Evolutionary conservation across 2,113 vertebrate genomes (phyloP), one percentile per base, ranked within the genome.

Genomic region (Neogale vison): DNA sequence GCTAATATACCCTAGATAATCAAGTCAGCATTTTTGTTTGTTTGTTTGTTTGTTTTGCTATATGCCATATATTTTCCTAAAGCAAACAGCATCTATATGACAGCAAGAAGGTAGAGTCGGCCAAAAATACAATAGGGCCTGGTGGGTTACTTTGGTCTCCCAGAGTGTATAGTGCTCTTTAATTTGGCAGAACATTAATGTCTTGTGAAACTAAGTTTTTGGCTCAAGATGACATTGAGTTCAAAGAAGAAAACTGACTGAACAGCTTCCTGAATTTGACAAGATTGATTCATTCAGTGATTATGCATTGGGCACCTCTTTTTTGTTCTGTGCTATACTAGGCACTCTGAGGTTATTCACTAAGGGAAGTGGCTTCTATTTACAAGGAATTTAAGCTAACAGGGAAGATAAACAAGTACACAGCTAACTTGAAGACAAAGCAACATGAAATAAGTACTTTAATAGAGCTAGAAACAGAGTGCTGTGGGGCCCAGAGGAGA

Each of bases 211-310:
- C 31, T 84, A 57, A 34, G 14, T 26, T 84, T 93, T 90, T 3
- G 0, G n/a, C 55, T 95, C 11, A 71, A 10, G 29, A 93, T 92
- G 65, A 57, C 36, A 81, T 18, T 88, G 63, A 21, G 26, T 61
- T 90, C 20, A 77, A 23, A 79, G 52, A 90, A 67, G 13, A 23
- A 93, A 72, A 67, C 74, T 76, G 36, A 61, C 84, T 88, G 42
- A 95, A 61, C 10, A 91, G 15, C 14, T 90, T 90, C 34, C 34
- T 76, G 26, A 95, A 97, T 87, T 50, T 92, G 63, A 93, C n/a
- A 82, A 65, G 7, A 87, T 26, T 90, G 36, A 36, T 90, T 59
- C 72, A 81, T 88, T 93, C 34, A 59, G 3, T 11, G 59, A 47
- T 81, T 61, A 69, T 50, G 31, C 72, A 91, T 4, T 69, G 26